Evolutionary conservation across 2,113 vertebrate genomes (phyloP).

Genomic region (Planiliza haematocheilus): DNA sequence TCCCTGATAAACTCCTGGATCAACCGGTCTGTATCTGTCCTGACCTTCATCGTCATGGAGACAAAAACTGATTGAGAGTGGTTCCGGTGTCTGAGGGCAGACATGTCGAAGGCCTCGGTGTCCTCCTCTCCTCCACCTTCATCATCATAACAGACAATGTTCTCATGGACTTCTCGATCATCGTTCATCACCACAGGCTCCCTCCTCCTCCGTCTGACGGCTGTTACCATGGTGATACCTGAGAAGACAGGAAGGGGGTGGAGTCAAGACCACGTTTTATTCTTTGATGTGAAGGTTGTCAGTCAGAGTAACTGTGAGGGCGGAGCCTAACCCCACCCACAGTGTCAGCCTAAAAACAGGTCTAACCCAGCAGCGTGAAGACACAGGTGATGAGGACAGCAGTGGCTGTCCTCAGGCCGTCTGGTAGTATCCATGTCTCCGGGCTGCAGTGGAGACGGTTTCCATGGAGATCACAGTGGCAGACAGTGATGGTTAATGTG

Average conservation of each 20-base stretch:
- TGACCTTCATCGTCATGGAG: no score
- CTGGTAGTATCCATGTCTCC: rapidly evolving
- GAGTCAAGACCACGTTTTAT: not conserved
- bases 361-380: slow-evolving; percentile 41
- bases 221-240: slow-evolving; percentile 37
- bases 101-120: slow-evolving; percentile 94
- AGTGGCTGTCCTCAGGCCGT: not conserved
- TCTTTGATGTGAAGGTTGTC: no score
- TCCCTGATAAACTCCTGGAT: slow-evolving; percentile 86
- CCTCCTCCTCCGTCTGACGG: slow-evolving; percentile 76
- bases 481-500: slow-evolving; percentile 46
- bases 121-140: slow-evolving; percentile 96
- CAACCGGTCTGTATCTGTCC: not conserved
- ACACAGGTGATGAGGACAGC: slow-evolving; percentile 12
- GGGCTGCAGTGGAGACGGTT: slow-evolving; percentile 7
- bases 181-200: slow-evolving; percentile 89
- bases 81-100: slow-evolving; percentile 89
- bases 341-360: no score
- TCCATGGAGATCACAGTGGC: slow-evolving; percentile 17
- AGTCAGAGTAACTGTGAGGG: not conserved
- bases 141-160: slow-evolving; percentile 92
- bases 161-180: slow-evolving; percentile 90
- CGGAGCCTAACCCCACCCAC: no score
- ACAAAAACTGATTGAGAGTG: slow-evolving; percentile 48
- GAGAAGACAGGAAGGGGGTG: not conserved